Evolutionary conservation across 2,888 invertebrate genomes (phyloP).

Genomic region (Gasteruption jaculator): DNA sequence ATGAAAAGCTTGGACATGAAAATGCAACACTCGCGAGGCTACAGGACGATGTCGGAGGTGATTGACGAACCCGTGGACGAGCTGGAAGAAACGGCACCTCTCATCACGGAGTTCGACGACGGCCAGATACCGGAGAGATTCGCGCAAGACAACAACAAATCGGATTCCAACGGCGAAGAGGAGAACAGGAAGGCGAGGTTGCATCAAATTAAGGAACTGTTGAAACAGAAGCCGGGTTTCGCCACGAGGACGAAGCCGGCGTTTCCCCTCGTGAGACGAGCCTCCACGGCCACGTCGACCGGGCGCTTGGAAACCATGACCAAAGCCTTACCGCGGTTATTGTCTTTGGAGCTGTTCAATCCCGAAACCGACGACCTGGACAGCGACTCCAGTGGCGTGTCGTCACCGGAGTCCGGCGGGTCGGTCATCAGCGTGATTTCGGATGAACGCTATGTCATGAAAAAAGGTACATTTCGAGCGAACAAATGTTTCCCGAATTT

Average conservation of each 20-base stretch:
- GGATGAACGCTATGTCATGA: slow-evolving; percentile 54
- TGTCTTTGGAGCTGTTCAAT: slow-evolving; percentile 81
- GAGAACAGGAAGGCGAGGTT: slow-evolving; percentile 61
- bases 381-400: slow-evolving; percentile 83
- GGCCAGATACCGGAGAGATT: slow-evolving; percentile 1
- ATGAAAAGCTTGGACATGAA: slow-evolving; percentile 11
- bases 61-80: slow-evolving; percentile 18
- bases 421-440: slow-evolving; percentile 78
- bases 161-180: slow-evolving; percentile 47
- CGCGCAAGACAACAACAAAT: slow-evolving; percentile 17
- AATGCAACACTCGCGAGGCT: slow-evolving; percentile 10
- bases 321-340: slow-evolving; percentile 68
- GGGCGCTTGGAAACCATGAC: slow-evolving; percentile 62
- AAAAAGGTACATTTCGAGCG: slow-evolving; percentile 28
- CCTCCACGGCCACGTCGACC: slow-evolving; percentile 55
- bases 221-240: slow-evolving; percentile 66
- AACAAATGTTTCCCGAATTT: no score
- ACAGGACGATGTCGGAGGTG: slow-evolving; percentile 22
- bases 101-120: slow-evolving; percentile 18
- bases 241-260: slow-evolving; percentile 56
- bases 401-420: slow-evolving; percentile 82
- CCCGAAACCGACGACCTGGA: slow-evolving; percentile 88
- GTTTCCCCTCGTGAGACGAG: slow-evolving; percentile 70
- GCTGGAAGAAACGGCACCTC: slow-evolving; percentile 24
- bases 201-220: slow-evolving; percentile 67